Evolutionary conservation across 2,113 vertebrate species (phyloP).

Genomic region (Hemibagrus wyckioides): DNA sequence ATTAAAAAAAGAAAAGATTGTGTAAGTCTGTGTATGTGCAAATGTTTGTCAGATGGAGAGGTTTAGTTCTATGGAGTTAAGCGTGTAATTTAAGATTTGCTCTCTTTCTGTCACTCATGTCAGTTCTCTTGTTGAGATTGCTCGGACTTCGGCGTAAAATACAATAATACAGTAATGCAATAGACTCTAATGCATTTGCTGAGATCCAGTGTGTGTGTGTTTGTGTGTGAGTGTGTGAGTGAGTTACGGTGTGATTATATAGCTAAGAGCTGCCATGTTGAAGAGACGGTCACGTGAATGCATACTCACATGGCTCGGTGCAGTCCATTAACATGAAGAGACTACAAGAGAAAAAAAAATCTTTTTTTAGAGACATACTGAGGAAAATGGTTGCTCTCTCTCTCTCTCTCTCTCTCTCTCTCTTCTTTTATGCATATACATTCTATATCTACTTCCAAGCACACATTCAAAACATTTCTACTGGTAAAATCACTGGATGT

Average conservation of each 20-base stretch:
- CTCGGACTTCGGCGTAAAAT: conserved; percentile 19
- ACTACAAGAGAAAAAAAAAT: conserved; percentile 38
- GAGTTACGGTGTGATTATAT: conserved; percentile 76
- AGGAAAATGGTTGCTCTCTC: conserved; percentile 61
- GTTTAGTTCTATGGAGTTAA: not conserved
- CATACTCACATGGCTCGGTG: conserved; percentile 63
- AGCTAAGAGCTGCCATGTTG: conserved; percentile 58
- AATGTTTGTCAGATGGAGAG: not conserved
- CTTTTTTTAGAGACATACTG: conserved; percentile 69
- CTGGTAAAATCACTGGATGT: not conserved
- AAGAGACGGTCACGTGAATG: conserved; percentile 60
- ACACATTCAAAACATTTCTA: not conserved
- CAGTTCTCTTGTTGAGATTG: conserved; percentile 6
- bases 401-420: conserved; percentile 26
- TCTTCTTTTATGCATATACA: not conserved
- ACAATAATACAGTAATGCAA: conserved; percentile 25
- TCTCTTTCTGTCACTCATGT: conserved; percentile 21
- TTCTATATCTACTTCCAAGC: not conserved
- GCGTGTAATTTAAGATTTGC: conserved; percentile 14
- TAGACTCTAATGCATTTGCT: not conserved
- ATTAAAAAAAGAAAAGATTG: too few relatives aligned
- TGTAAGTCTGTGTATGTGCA: not conserved
- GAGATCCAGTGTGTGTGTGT: not conserved
- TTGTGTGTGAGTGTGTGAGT: conserved; percentile 37
- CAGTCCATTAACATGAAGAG: conserved; percentile 54